Percentiles rank a stretch among this genome's conserved stretches.
Conservation (phyloP, 1,140 invertebrate genomes). For the Adoxophyes honmai region DNA sequence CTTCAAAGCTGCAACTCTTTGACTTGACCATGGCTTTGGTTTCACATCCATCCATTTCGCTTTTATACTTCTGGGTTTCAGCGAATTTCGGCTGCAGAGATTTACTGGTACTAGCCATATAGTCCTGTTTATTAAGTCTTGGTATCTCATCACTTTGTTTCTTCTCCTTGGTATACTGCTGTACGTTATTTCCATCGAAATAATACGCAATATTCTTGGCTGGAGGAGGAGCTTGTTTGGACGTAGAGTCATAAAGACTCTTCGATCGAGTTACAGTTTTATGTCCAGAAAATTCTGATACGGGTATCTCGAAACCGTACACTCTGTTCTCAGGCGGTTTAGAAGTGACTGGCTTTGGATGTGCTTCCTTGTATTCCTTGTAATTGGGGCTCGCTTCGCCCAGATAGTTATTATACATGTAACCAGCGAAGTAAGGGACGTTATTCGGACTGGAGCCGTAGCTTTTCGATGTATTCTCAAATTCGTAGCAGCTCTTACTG, state of each 20-base stretch:
- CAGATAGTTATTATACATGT: conserved; percentile 73
- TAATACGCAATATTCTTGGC: conserved; percentile 78
- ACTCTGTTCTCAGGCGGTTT: conserved; percentile 50
- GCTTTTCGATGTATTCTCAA: conserved; percentile 77
- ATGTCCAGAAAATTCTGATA: conserved; percentile 48
- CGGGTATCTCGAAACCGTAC: conserved; percentile 59
- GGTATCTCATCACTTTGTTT: conserved; percentile 75
- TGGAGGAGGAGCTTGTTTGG: conserved; percentile 49
- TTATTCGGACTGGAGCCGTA: conserved; percentile 80
- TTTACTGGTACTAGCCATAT: conserved; percentile 74
- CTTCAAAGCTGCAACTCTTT: conserved; percentile 76
- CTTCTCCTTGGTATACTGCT: conserved; percentile 57
- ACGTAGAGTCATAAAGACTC: conserved; percentile 69
- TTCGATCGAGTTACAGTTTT: conserved; percentile 71
- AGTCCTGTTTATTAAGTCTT: conserved; percentile 74
- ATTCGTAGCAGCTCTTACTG: conserved; percentile 76
- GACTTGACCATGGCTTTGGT: conserved; percentile 67
- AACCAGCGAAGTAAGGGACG: conserved; percentile 53
- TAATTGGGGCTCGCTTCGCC: conserved; percentile 47
- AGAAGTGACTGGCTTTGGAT: conserved; percentile 21
- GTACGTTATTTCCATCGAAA: conserved; percentile 73
- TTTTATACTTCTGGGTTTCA: conserved; percentile 69
- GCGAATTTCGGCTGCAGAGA: conserved; percentile 66
- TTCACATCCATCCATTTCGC: conserved; percentile 68
- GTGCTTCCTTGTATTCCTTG: conserved; percentile 21